Evolutionary conservation across 2,113 vertebrate species (phyloP), one percentile per base, ranked within the genome.

Genomic region (Elanus axillaris): DNA sequence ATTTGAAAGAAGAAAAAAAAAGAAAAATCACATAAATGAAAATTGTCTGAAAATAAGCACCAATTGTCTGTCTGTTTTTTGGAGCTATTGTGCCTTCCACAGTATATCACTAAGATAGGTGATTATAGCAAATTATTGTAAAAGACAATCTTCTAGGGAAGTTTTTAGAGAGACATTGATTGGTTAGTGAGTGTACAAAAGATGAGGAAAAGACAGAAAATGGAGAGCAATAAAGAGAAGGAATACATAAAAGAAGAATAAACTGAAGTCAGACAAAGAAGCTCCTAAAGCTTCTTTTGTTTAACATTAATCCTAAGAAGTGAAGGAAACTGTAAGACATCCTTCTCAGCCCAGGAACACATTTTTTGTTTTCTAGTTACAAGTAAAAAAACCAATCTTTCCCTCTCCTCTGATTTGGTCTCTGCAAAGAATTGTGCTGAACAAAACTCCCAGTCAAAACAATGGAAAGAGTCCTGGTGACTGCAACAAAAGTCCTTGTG

Each of bases 101-200:
- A 91, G 76, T 58, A 32, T 82, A 85, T 66, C 83, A 82, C 77
- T 72, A 68, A 87, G 86, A 87, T 87, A 62, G 34, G 77, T 76
- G 86, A 96, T 97, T 96, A 97, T 78, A 91, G 83, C 68, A 93
- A 79, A 95, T 96, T 96, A 95, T 34, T 85, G 71, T 69, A 95
- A 94, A 95, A 93, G 77, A 94, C 76, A 90, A 62, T 89, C 79
- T 96, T 92, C 38, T 22, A 58, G 45, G 42, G 71, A 93, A 97
- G 77, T 86, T 96, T 74, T 62, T 50, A 93, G 93, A 85, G 43
- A 93, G 43, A 67, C 19, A 88, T 69, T 91, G 96, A 92, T 93
- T 94, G 84, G 95, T 82, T 92, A 90, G 74, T 23, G 86, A 90
- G 77, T 42, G 48, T 62, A 90, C 66, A 90, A 85, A 94, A 79